Conservation (phyloP, 2,888 invertebrate genomes). For the Plagiodera versicolora region DNA sequence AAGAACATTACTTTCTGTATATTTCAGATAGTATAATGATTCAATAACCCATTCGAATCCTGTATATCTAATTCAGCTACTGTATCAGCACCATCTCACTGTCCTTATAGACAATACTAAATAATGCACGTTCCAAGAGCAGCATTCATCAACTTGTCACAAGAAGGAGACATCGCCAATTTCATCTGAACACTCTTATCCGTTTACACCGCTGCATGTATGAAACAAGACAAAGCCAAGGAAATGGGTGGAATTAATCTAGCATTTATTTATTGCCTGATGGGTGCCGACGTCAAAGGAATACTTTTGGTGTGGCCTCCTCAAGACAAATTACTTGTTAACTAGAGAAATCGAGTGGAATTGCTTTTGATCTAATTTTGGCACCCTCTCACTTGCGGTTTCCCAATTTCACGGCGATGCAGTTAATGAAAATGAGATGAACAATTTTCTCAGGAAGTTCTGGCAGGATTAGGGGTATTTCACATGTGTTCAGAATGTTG, state of each 20-base stretch:
- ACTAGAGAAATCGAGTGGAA: constrained; percentile 19
- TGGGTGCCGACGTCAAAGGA: constrained; percentile 19
- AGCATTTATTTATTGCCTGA: constrained; percentile 29
- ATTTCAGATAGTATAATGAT: too few species aligned
- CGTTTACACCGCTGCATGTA: constrained; percentile 15
- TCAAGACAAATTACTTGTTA: constrained; percentile 26
- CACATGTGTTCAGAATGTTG: not conserved
- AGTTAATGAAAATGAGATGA: not conserved
- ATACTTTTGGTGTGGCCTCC: constrained; percentile 23
- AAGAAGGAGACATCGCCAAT: not conserved
- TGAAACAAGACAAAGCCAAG: constrained; percentile 33
- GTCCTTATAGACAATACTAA: not conserved
- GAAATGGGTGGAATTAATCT: constrained; percentile 37
- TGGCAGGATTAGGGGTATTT: not conserved
- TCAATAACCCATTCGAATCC: too few species aligned
- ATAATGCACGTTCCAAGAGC: not conserved
- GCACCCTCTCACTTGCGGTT: constrained; percentile 8
- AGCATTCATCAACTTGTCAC: not conserved
- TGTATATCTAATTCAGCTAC: too few species aligned
- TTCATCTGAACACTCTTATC: constrained; percentile 1
- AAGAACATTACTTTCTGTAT: too few species aligned
- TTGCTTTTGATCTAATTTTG: constrained; percentile 22
- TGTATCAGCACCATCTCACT: too few species aligned
- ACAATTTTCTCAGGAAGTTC: not conserved
- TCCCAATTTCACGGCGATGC: not conserved